Conservation (phyloP, 2,797 vertebrate species). For the Sarcophilus harrisii region DNA sequence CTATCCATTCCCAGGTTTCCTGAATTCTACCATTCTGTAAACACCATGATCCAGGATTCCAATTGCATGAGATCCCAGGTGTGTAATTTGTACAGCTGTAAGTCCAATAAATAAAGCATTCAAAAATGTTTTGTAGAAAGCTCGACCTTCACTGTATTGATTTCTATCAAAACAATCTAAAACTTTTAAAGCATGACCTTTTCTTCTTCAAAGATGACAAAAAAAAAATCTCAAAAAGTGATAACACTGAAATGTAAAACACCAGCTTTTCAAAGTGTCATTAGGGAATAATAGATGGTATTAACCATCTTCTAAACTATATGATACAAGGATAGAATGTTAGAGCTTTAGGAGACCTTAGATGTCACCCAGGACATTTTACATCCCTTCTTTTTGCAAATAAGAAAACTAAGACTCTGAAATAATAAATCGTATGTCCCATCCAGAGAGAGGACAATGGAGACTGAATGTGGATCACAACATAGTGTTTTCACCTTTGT, state of each 20-base stretch:
- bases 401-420: background rate
- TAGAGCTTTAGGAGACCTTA: background rate
- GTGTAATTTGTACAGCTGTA: constrained; percentile 79
- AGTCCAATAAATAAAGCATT: constrained; percentile 80
- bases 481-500: too few relatives aligned
- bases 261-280: background rate
- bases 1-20: background rate
- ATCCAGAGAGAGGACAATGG: too few relatives aligned
- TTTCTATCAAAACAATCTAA: constrained; percentile 82
- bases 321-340: background rate
- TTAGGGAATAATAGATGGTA: constrained; percentile 58
- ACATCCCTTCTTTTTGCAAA: background rate
- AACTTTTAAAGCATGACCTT: constrained; percentile 82
- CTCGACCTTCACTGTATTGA: constrained; percentile 82
- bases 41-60: constrained; percentile 7
- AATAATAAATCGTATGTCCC: background rate
- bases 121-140: constrained; percentile 75
- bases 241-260: constrained; percentile 67
- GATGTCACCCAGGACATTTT: background rate
- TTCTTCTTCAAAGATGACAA: constrained; percentile 78
- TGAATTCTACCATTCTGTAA: background rate
- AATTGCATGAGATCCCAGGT: constrained; percentile 56
- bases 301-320: background rate
- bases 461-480: too few relatives aligned
- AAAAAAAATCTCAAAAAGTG: constrained; percentile 69